Conservation (phyloP, 2,797 vertebrate genomes). For the Scleropages formosus region DNA sequence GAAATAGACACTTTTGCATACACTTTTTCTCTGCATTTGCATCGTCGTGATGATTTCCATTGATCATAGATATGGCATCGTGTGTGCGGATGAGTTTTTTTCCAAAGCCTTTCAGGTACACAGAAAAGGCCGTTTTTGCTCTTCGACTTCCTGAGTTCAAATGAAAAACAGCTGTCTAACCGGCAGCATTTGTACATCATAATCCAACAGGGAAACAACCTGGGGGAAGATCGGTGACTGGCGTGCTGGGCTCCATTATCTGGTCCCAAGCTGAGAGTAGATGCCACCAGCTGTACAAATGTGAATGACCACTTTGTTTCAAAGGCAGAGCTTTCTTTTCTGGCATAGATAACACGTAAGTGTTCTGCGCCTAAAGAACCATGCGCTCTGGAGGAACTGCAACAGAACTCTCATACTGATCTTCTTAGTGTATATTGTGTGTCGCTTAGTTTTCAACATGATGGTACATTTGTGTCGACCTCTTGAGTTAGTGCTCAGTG, state of each 20-base stretch:
- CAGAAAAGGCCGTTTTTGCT: constrained; percentile 49
- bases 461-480: too few species aligned
- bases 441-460: too few species aligned
- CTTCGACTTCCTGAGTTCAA: constrained; percentile 59
- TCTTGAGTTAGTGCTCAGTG: too few species aligned
- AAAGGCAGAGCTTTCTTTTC: not conserved
- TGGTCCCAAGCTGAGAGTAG: not conserved
- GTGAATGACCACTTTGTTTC: not conserved
- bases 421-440: too few species aligned
- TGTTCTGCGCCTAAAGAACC: not conserved
- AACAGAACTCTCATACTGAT: not conserved
- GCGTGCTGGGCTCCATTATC: not conserved
- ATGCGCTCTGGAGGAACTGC: not conserved
- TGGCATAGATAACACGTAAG: not conserved
- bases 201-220: constrained; percentile 57
- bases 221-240: constrained; percentile 16
- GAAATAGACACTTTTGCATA: too few species aligned
- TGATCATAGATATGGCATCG: constrained; percentile 44
- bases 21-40: constrained; percentile 64
- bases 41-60: constrained; percentile 70
- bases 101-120: constrained; percentile 58
- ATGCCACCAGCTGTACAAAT: not conserved
- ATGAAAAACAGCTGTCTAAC: constrained; percentile 68
- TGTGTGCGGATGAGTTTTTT: constrained; percentile 48
- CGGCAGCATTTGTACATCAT: constrained; percentile 50